Conservation (phyloP, 2,797 vertebrate species). For the Thamnophis elegans region DNA sequence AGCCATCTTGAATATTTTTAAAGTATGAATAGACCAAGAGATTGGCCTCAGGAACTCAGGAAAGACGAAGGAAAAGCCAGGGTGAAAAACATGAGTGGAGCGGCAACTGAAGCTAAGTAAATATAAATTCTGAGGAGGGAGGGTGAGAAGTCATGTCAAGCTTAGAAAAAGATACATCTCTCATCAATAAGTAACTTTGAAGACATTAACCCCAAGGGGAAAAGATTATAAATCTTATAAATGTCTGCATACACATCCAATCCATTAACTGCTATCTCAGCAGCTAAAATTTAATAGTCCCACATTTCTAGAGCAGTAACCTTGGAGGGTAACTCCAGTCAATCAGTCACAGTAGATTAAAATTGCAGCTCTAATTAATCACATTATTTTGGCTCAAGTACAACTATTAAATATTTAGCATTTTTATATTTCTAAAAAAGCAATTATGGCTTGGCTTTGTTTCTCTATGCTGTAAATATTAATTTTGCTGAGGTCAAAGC, state of each 20-base stretch:
- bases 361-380: neutral
- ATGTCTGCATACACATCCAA: neutral
- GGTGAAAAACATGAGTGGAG: neutral
- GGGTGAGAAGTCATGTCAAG: neutral
- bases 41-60: neutral
- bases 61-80: neutral
- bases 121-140: neutral
- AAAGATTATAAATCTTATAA: neutral
- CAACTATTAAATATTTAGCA: neutral
- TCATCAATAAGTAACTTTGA: neutral
- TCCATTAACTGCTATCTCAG: neutral
- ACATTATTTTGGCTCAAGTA: neutral
- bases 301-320: neutral
- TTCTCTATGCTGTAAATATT: neutral
- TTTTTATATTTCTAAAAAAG: neutral
- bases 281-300: neutral
- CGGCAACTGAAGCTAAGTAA: neutral
- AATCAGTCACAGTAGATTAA: constrained; percentile 9
- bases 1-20: neutral
- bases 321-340: neutral
- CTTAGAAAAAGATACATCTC: neutral
- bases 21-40: neutral
- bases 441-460: neutral
- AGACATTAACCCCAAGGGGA: neutral
- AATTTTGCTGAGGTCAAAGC: neutral